Evolutionary conservation across 2,797 vertebrate genomes (phyloP), one percentile per base, ranked within the genome.

Genomic region (Microctenopoma steveboyesi): DNA sequence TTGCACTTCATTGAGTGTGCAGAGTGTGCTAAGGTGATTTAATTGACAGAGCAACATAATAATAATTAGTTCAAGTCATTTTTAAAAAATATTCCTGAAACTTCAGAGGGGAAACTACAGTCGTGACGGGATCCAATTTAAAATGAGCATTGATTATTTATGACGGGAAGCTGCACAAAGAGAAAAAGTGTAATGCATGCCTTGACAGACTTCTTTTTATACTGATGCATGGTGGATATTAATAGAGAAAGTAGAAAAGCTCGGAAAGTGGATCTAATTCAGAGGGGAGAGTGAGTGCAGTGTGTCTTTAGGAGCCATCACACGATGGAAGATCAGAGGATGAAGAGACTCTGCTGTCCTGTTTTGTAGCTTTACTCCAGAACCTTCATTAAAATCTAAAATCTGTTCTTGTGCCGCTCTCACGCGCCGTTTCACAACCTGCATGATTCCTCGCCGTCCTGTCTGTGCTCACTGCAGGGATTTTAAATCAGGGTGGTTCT

Each of bases 371-470:
- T 64, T 63, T 59, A 46, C 18, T n/a, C 45, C 45, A 69, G 49
- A 83, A 54, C 51, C 37, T 69, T 55, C 1, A 74, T 78, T 76
- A 52, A 33, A 67, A 55, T 70, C 45, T 50, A 56, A 49, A 10
- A 5, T 78, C 6, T 56, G 51, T 66, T 72, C 45, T 18, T 54
- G 62, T 45, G 37, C 14, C 0, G 28, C 45, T 60, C 25, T 64
- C 57, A 27, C 16, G 71, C 39, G 0, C 69, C 67, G 33, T 25
- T 63, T 22, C 48, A 60, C 53, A 60, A 13, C 56, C 50, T 54
- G 4, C 16, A 6, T 59, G 47, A 53, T 28, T 49, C 66, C 46
- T 75, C 9, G 3, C 46, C 1, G 15, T 28, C 59, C 2, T 15
- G 0, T 48, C 47, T 30, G 51, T 39, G 35, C 47, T 70, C 47